Conservation (phyloP, 2,113 vertebrate genomes). For the Aegypius monachus region DNA sequence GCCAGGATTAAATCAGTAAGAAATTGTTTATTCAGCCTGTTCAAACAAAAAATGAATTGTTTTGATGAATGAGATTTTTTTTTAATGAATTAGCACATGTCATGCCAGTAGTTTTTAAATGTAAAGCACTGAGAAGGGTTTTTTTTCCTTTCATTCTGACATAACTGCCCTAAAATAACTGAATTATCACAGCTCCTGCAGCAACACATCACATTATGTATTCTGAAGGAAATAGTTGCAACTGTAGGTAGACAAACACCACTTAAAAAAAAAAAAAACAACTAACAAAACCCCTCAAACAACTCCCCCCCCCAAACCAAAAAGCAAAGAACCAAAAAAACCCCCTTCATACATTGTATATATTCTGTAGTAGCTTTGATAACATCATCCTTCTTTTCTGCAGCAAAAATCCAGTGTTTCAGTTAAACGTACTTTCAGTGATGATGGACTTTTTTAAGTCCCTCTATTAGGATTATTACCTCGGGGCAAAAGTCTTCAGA, state of each 20-base stretch:
- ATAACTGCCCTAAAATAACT: slow-evolving; percentile 64
- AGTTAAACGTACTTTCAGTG: neutral
- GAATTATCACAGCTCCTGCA: slow-evolving; percentile 18
- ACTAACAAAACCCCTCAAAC: neutral
- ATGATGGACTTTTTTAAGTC: neutral
- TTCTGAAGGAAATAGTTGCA: neutral
- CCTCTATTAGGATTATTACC: neutral
- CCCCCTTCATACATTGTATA: neutral
- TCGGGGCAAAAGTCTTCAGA: neutral
- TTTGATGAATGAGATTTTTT: slow-evolving; percentile 75
- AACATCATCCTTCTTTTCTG: neutral
- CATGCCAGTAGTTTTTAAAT: slow-evolving; percentile 73
- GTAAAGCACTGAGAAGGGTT: slow-evolving; percentile 52
- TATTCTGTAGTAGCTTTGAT: neutral
- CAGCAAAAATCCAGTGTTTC: neutral
- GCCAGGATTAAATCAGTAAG: slow-evolving; percentile 69
- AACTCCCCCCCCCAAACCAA: no score
- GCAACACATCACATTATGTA: neutral
- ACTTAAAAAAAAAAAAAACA: neutral
- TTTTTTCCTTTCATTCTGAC: slow-evolving; percentile 61
- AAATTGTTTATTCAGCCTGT: slow-evolving; percentile 74
- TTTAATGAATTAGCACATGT: slow-evolving; percentile 71
- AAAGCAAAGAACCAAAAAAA: neutral
- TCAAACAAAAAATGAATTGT: slow-evolving; percentile 79
- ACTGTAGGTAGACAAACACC: neutral